A percentile compares a stretch with the other conserved stretches of the same genome.
Evolutionary conservation across 2,888 invertebrate species (phyloP).

Genomic region (Neoitamus cyanurus): DNA sequence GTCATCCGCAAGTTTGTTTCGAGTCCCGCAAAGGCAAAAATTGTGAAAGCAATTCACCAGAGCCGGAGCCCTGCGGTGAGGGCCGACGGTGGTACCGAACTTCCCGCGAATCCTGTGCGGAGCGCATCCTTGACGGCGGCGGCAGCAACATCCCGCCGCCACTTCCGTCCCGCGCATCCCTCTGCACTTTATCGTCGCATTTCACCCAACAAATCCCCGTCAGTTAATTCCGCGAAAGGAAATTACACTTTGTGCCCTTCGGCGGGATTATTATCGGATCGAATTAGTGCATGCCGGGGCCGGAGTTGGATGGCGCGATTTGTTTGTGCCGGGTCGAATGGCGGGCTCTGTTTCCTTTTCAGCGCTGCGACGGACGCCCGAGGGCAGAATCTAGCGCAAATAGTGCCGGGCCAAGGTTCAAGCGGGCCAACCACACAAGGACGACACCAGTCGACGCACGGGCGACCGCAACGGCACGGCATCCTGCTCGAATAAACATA

Average conservation of each 20-base stretch:
- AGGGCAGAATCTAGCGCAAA: background rate
- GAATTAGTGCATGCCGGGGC: constrained; percentile 60
- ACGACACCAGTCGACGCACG: background rate
- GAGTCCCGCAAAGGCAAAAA: constrained; percentile 37
- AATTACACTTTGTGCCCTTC: constrained; percentile 66
- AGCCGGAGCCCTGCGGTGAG: constrained; percentile 12
- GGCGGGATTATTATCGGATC: constrained; percentile 65
- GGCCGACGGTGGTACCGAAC: background rate
- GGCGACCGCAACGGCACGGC: background rate
- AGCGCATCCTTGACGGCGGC: background rate
- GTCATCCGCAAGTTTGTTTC: constrained; percentile 45
- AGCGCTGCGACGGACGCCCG: background rate
- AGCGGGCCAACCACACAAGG: background rate
- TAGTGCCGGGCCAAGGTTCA: background rate
- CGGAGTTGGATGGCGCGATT: constrained; percentile 5
- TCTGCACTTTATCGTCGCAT: constrained; percentile 29
- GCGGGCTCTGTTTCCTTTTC: constrained; percentile 26
- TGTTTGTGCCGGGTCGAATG: constrained; percentile 27
- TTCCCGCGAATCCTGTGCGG: background rate
- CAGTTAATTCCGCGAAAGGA: constrained; percentile 66
- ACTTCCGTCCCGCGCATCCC: background rate
- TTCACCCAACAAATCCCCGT: constrained; percentile 53
- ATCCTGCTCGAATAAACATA: constrained; percentile 41
- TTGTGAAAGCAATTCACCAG: constrained; percentile 48
- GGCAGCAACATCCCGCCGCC: background rate